Evolutionary conservation across 2,888 invertebrate species (phyloP), one percentile per base, ranked within the genome.

Genomic region (Diploptera punctata): DNA sequence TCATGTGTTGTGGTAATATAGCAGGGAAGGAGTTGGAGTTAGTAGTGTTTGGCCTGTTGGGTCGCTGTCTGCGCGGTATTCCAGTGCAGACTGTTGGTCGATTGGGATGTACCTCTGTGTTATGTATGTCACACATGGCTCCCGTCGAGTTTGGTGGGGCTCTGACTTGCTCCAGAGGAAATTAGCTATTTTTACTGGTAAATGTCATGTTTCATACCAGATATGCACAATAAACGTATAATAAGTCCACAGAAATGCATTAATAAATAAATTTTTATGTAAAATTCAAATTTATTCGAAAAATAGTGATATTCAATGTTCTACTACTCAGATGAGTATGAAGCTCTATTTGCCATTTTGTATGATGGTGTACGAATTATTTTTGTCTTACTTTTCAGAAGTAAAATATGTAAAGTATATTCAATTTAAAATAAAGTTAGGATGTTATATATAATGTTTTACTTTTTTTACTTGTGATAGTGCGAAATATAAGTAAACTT

Each of bases 51-150:
- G 68, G 61, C 73, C 60, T 70, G 75, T 76, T 70, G 68, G 73
- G 62, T 54, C 73, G 60, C 74, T 71, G 73, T 47, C 75, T 61
- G 70, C 71, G 77, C 62, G 74, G 77, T 79, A 73, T 75, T 72
- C 75, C 76, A 76, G 77, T 76, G 76, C 76, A 76, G 76, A 76
- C 77, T 72, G 74, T 74, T 77, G 79, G 80, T 80, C 79, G 79
- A 79, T 80, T 76, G 78, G 80, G 79, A 78, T 80, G 79, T 80
- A 76, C 68, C 70, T 72, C 60, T 60, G 78, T 76, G 80, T 79
- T 80, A 79, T 81, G 79, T 81, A 79, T 81, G 81, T 81, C 81
- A 80, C 81, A 81, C 81, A 81, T 81, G 81, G 81, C 81, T 71
- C 76, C 71, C 80, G 80, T 80, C 77, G 77, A 77, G 77, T 76